These are phyloP conservation scores for Ceyx erithaca DNA, from an alignment of 2,797 vertebrate genomes.

Conservation along the genomic window DNA sequence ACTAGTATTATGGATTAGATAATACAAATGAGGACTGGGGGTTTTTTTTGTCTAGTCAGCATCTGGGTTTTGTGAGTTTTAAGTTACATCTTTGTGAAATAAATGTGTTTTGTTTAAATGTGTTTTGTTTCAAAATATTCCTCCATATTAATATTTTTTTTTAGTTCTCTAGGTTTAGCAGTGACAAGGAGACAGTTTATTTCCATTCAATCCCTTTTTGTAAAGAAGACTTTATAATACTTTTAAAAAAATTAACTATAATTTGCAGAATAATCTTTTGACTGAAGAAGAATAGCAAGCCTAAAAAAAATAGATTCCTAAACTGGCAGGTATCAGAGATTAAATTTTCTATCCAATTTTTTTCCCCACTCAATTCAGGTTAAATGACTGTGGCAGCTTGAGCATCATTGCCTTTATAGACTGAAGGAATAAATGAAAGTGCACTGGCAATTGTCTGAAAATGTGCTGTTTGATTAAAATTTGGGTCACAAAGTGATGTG, in stretches of 20 bases:
- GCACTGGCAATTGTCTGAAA: background rate
- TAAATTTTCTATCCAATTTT: background rate
- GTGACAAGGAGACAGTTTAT: background rate
- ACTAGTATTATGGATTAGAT: background rate
- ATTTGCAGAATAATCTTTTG: conserved; percentile 4
- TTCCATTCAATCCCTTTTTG: background rate
- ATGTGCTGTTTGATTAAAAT: background rate
- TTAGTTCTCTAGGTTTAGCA: background rate
- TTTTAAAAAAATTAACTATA: background rate
- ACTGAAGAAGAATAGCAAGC: background rate
- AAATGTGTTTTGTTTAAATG: background rate
- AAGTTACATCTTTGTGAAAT: background rate
- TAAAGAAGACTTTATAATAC: background rate
- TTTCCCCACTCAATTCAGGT: background rate
- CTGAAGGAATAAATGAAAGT: background rate
- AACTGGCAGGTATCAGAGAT: background rate
- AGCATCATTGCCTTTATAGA: background rate
- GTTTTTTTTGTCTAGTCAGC: background rate
- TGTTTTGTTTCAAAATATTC: background rate
- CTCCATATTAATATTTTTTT: background rate
- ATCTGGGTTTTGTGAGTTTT: background rate
- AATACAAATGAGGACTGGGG: background rate
- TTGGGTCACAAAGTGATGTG: background rate
- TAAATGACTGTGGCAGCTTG: background rate
- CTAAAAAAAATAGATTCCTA: background rate